A percentile compares a stretch with the other conserved stretches of the same genome.
phyloP scores from a whole-genome alignment of 1,140 invertebrate genomes.

The Drosophila varians region DNA sequence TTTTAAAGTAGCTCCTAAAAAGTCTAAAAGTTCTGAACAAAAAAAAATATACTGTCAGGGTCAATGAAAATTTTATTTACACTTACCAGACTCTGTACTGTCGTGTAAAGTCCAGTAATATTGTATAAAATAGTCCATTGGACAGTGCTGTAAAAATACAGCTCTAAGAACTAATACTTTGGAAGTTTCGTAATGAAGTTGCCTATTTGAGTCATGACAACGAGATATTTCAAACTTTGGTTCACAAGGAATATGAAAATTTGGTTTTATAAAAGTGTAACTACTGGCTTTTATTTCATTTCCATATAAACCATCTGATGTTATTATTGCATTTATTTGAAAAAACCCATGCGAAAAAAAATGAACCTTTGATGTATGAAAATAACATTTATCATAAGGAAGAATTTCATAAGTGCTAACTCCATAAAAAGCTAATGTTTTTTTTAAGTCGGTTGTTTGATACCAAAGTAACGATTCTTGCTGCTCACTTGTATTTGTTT shows the following conservation, averaged over 20 bases:
- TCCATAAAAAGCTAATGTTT: constrained; percentile 30
- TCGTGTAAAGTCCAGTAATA: constrained; percentile 53
- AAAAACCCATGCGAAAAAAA: constrained; percentile 29
- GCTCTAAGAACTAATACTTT: constrained; percentile 31
- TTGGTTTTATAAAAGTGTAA: constrained; percentile 20
- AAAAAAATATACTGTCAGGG: not conserved
- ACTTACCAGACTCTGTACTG: constrained; percentile 42
- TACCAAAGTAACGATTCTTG: constrained; percentile 32
- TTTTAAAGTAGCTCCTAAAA: constrained; percentile 33
- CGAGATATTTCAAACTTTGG: constrained; percentile 24
- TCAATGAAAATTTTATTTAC: not conserved
- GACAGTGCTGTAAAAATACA: constrained; percentile 29
- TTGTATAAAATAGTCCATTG: constrained; percentile 42
- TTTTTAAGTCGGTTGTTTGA: constrained; percentile 7
- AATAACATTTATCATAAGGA: constrained; percentile 33
- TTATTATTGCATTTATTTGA: constrained; percentile 13
- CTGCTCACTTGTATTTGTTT: constrained; percentile 34
- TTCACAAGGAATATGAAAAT: constrained; percentile 16
- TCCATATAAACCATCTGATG: constrained; percentile 12
- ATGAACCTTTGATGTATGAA: constrained; percentile 25
- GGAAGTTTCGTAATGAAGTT: constrained; percentile 38
- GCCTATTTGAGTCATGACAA: constrained; percentile 30
- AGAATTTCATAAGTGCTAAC: constrained; percentile 2
- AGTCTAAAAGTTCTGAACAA: constrained; percentile 27
- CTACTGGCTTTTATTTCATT: not conserved